A percentile compares a stretch with the other conserved stretches of the same genome.
Evolutionary conservation across 2,113 vertebrate genomes (phyloP).

Genomic region (Jaculus jaculus): DNA sequence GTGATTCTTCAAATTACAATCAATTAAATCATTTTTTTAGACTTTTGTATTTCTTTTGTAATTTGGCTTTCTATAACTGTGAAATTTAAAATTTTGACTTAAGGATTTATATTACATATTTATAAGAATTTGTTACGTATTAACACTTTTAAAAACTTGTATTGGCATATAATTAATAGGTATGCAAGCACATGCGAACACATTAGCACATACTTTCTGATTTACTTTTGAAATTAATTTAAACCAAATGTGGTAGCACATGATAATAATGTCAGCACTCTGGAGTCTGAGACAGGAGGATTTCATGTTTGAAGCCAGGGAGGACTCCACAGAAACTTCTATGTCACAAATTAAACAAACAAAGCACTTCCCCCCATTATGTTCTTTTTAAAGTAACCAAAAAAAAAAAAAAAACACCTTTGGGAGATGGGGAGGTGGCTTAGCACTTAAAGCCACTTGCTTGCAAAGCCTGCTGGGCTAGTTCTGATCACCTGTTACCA

Average conservation of each 20-base stretch:
- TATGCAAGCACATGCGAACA: background rate
- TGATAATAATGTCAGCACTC: background rate
- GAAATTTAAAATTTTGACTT: background rate
- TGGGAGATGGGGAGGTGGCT: background rate
- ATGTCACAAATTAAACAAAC: background rate
- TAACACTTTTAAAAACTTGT: slow-evolving; percentile 31
- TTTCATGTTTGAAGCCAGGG: background rate
- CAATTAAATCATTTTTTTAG: background rate
- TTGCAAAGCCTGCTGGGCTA: background rate
- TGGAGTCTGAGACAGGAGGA: background rate
- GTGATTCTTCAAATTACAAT: background rate
- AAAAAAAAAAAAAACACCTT: too few species aligned
- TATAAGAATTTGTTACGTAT: background rate
- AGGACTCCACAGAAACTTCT: background rate
- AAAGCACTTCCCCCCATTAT: too few species aligned
- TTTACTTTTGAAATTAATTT: background rate
- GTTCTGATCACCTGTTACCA: too few species aligned
- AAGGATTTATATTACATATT: slow-evolving; percentile 21
- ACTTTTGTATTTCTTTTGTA: background rate
- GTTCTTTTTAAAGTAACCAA: too few species aligned
- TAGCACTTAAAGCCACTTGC: background rate
- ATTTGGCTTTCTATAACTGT: background rate
- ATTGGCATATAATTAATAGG: background rate
- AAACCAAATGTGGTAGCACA: background rate
- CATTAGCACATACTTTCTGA: background rate